These are phyloP conservation scores for Mesorhabditis spiculigera DNA, from an alignment of 2,888 invertebrate genomes.

Conservation along the genomic window DNA sequence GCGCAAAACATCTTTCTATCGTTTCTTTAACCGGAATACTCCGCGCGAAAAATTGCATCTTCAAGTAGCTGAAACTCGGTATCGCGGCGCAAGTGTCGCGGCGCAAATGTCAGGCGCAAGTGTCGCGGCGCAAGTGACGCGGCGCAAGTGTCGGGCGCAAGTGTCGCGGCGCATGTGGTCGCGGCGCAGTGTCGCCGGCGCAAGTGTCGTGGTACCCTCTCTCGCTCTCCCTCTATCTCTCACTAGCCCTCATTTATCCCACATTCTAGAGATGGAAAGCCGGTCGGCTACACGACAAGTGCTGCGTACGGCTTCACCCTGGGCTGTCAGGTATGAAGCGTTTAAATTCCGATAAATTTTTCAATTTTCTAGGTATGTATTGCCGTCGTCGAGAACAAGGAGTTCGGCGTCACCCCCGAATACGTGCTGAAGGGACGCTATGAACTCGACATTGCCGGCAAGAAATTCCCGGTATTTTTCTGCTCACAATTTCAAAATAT, in stretches of 20 bases:
- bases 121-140: too few species aligned
- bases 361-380: conserved; percentile 75
- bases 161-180: too few species aligned
- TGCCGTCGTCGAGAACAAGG: conserved; percentile 80
- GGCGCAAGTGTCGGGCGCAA: too few species aligned
- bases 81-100: too few species aligned
- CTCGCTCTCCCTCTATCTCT: too few species aligned
- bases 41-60: too few species aligned
- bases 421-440: conserved; percentile 79
- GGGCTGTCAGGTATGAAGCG: conserved; percentile 73
- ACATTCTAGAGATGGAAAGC: conserved; percentile 78
- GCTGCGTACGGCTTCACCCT: conserved; percentile 92
- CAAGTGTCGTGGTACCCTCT: too few species aligned
- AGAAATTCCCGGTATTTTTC: conserved; percentile 74
- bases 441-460: conserved; percentile 87
- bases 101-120: too few species aligned
- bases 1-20: too few species aligned
- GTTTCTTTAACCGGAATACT: too few species aligned
- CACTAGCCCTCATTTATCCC: neutral
- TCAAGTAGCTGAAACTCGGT: too few species aligned
- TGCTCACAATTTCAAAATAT: neutral
- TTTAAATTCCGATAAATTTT: conserved; percentile 3
- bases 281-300: conserved; percentile 88
- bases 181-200: too few species aligned
- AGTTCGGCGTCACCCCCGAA: conserved; percentile 73